Evolutionary conservation across 2,113 vertebrate genomes (phyloP), one percentile per base, ranked within the genome.

Genomic region (Leucoraja erinaceus): DNA sequence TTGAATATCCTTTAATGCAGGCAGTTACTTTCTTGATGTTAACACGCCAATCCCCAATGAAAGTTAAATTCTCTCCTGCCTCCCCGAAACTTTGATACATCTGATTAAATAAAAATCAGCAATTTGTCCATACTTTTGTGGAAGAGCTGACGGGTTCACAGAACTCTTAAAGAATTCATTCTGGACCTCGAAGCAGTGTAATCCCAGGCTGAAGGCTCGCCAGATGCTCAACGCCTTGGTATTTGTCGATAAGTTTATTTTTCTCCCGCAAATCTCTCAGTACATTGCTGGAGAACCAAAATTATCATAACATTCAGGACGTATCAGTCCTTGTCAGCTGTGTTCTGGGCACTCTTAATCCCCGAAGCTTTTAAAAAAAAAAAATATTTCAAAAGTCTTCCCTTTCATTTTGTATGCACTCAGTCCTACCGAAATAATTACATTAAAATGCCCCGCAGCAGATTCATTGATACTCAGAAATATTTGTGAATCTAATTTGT

Each of bases 311-410:
- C 66, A 54, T 72, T 72, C 90, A 47, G 33, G 11, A 28, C 90
- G 25, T 72, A 91, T 91, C 90, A 91, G 90, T 31, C 54, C 68
- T 72, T 72, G 90, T 72, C 90, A 91, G 90, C 66, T 91, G 90
- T 91, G 33, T 74, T 91, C 66, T 70, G 63, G 20, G 9, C 10
- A 47, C 63, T 10, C 88, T 70, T 70, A 91, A 70, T 91, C 66
- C 90, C 90, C 54, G 22, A 31, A 74, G 90, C 63, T 90, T 33
- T 70, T 91, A 70, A 47, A 47, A 47, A 47, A 47, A 1, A 47
- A 1, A 47, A 72, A 91, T 91, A 66, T 70, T 47, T 74, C 59
- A 88, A 0, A 54, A 72, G 90, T 91, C 90, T 91, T 91, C 59
- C 66, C 28, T 70, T 91, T 54, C 90, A 91, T 72, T 91, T 33